A percentile compares a stretch with the other conserved stretches of the same genome.
Conservation (phyloP, 2,888 invertebrate species). For the Erebia aethiops region DNA sequence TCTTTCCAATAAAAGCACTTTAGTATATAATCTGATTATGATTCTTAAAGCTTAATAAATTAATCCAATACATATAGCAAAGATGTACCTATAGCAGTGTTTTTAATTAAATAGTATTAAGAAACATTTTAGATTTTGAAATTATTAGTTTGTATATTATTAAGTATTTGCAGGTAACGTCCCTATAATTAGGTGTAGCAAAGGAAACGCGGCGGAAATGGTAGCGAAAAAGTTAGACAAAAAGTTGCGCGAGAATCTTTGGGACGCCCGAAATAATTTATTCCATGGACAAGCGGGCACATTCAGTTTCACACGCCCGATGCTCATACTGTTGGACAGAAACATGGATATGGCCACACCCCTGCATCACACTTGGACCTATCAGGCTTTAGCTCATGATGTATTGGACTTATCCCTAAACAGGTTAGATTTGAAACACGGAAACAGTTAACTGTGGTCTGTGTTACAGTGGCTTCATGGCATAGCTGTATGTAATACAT, state of each 20-base stretch:
- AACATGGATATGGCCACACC: conserved; percentile 99
- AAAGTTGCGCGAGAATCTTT: conserved; percentile 97
- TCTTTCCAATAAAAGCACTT: too few relatives aligned
- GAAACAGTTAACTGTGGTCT: too few relatives aligned
- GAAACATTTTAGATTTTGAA: not conserved
- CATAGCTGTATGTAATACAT: too few relatives aligned
- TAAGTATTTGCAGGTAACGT: conserved; percentile 84
- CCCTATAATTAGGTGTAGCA: conserved; percentile 95
- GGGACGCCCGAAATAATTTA: conserved; percentile 97
- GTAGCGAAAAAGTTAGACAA: conserved; percentile 98
- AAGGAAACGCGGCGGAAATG: conserved; percentile 99
- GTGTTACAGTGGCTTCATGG: too few relatives aligned
- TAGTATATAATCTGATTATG: too few relatives aligned
- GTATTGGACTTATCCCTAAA: conserved; percentile 96
- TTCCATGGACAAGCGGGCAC: conserved; percentile 92
- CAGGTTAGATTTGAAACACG: conserved; percentile 82
- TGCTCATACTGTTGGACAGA: conserved; percentile 95
- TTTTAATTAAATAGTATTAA: too few relatives aligned
- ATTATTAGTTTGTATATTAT: not conserved
- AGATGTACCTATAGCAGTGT: too few relatives aligned
- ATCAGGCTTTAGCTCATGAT: conserved; percentile 99
- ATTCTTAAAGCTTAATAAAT: too few relatives aligned
- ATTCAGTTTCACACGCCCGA: conserved; percentile 95
- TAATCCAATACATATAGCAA: too few relatives aligned
- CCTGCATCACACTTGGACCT: conserved; percentile 99